Conservation (phyloP, 2,113 vertebrate genomes). For the Hemichromis elongatus region DNA sequence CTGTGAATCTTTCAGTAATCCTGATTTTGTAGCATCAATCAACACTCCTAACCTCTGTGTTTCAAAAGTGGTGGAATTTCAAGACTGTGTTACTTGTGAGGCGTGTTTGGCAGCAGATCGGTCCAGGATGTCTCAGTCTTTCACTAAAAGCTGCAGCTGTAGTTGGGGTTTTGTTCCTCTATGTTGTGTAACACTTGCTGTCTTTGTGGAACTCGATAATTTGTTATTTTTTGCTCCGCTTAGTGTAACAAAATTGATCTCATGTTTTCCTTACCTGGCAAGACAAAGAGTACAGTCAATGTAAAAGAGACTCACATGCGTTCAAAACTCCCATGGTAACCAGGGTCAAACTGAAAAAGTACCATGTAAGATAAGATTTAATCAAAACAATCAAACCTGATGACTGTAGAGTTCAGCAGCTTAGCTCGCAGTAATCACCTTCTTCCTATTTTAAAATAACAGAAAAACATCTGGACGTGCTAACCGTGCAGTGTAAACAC, state of each 20-base stretch:
- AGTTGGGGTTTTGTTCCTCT: neutral
- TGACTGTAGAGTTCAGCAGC: neutral
- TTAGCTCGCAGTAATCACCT: neutral
- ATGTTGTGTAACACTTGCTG: neutral
- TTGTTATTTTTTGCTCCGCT: neutral
- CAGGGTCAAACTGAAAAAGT: neutral
- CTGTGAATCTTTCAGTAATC: neutral
- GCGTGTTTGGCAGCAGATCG: constrained; percentile 28
- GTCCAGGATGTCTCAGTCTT: neutral
- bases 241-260: neutral
- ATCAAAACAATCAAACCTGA: neutral
- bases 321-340: neutral
- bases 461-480: constrained; percentile 16
- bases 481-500: neutral
- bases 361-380: neutral
- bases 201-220: neutral
- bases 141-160: neutral
- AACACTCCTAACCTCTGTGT: neutral
- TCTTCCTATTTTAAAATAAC: neutral
- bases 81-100: constrained; percentile 37
- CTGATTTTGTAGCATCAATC: neutral
- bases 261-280: neutral
- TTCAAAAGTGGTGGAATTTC: constrained; percentile 53
- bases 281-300: neutral
- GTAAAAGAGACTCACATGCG: neutral